phyloP scores from a whole-genome alignment of 64 coral and sea anemone genomes.

The Catalaphyllia jardinei region DNA sequence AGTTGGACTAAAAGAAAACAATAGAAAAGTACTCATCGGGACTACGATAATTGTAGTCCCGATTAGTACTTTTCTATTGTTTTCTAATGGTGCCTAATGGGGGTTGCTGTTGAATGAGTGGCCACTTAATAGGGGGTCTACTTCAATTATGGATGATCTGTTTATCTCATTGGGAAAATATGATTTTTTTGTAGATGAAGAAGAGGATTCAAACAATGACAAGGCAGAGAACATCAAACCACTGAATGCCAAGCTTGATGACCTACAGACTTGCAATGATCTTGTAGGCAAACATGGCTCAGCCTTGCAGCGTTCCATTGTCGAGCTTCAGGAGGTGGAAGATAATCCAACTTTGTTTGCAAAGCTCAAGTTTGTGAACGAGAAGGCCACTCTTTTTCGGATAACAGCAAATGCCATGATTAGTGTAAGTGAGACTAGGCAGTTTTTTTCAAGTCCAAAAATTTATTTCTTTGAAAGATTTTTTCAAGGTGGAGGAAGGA shows the following conservation, averaged over 20 bases:
- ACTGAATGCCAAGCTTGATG: conserved; percentile 85
- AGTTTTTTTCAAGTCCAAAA: background rate
- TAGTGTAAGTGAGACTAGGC: conserved; percentile 75
- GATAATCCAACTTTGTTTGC: conserved; percentile 63
- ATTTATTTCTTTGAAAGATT: too few species aligned
- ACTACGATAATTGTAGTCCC: too few species aligned
- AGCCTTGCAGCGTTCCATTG: conserved; percentile 83
- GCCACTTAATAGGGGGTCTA: too few species aligned
- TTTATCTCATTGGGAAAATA: background rate
- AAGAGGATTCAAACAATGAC: conserved; percentile 80
- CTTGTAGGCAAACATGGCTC: conserved; percentile 98
- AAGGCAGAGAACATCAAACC: conserved; percentile 78
- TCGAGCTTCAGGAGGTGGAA: conserved; percentile 90
- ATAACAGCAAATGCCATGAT: conserved; percentile 99
- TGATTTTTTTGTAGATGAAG: conserved; percentile 83
- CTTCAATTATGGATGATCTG: too few species aligned
- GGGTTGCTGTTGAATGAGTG: too few species aligned
- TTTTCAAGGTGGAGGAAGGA: too few species aligned
- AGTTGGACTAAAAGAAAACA: too few species aligned
- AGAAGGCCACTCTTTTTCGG: conserved; percentile 96
- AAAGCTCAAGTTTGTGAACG: conserved; percentile 93
- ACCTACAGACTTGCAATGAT: conserved; percentile 99
- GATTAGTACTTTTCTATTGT: too few species aligned
- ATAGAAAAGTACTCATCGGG: too few species aligned
- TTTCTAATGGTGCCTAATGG: too few species aligned